Evolutionary conservation across 2,888 invertebrate species (phyloP).

Genomic region (Limnephilus marmoratus): DNA sequence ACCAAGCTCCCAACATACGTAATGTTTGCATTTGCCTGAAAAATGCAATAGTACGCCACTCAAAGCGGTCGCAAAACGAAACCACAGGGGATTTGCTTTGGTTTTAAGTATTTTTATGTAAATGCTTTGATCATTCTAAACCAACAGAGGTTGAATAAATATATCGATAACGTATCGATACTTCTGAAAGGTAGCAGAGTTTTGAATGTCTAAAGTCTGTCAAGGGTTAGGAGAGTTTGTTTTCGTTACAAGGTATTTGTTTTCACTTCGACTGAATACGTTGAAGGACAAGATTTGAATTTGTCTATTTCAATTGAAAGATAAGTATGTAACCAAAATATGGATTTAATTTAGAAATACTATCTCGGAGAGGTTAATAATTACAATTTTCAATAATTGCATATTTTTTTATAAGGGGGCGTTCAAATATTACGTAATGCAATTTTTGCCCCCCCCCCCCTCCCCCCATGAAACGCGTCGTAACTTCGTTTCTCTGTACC

Average conservation of each 20-base stretch:
- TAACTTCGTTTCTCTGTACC: too few relatives aligned
- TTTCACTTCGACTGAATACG: background rate
- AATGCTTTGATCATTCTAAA: constrained; percentile 61
- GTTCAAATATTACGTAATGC: too few relatives aligned
- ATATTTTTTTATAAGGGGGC: too few relatives aligned
- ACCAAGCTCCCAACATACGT: background rate
- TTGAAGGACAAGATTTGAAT: background rate
- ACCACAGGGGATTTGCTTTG: constrained; percentile 2
- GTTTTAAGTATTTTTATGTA: constrained; percentile 52
- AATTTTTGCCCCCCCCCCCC: too few relatives aligned
- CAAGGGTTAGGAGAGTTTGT: background rate
- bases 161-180: constrained; percentile 24
- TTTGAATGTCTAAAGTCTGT: background rate
- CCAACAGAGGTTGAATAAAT: constrained; percentile 33
- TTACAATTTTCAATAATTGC: too few relatives aligned
- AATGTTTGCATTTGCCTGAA: constrained; percentile 57
- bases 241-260: background rate
- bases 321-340: background rate
- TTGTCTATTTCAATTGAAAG: background rate
- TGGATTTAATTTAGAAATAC: background rate
- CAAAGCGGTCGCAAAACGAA: background rate
- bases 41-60: constrained; percentile 31
- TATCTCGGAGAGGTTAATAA: too few relatives aligned
- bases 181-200: background rate
- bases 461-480: too few relatives aligned